phyloP scores from a whole-genome alignment of 1,140 invertebrate species.

The Drosophila neocordata region DNA sequence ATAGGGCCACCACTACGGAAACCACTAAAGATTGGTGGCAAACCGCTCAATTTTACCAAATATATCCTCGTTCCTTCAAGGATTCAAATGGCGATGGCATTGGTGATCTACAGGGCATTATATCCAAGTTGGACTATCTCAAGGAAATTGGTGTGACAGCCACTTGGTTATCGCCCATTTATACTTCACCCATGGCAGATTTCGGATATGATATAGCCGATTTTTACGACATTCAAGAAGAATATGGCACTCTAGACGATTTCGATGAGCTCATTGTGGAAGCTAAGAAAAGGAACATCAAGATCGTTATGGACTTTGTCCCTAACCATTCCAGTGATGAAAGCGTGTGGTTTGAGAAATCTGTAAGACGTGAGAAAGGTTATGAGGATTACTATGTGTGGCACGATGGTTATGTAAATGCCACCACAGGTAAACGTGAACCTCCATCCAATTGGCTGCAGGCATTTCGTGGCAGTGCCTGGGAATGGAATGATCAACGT shows the following conservation, averaged over 20 bases:
- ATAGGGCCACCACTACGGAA: constrained; percentile 20
- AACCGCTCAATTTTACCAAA: constrained; percentile 87
- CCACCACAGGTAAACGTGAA: constrained; percentile 49
- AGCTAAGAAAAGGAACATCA: constrained; percentile 83
- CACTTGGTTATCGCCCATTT: constrained; percentile 89
- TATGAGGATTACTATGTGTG: constrained; percentile 90
- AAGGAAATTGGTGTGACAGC: constrained; percentile 85
- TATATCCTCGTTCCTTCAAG: constrained; percentile 88
- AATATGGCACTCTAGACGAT: constrained; percentile 89
- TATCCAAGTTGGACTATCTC: constrained; percentile 84
- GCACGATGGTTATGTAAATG: constrained; percentile 83
- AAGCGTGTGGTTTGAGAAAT: constrained; percentile 88
- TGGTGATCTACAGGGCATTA: constrained; percentile 85
- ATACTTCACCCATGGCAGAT: constrained; percentile 87
- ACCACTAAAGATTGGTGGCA: constrained; percentile 86
- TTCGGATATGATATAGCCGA: constrained; percentile 88
- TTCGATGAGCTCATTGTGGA: constrained; percentile 87
- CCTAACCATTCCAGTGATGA: constrained; percentile 90
- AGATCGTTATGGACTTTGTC: constrained; percentile 80
- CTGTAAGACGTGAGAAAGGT: constrained; percentile 83
- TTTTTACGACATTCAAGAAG: constrained; percentile 88
- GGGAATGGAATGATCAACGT: constrained; percentile 86
- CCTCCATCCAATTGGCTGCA: constrained; percentile 88
- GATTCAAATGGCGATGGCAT: constrained; percentile 88
- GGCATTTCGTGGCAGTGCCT: constrained; percentile 85